Conservation (phyloP, 2,113 vertebrate genomes). For the Camelus bactrianus region DNA sequence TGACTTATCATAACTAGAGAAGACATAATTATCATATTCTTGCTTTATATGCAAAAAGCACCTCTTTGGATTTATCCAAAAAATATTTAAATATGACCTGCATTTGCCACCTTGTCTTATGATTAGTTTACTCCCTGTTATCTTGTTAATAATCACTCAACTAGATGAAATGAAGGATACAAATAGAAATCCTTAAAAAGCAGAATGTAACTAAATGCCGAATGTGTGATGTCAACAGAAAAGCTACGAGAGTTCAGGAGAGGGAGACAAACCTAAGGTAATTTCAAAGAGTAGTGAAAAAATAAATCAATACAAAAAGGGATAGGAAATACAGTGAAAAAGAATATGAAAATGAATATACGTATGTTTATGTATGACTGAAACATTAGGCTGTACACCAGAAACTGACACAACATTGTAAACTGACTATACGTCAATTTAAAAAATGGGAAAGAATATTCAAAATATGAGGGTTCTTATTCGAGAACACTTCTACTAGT, state of each 20-base stretch:
- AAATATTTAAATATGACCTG: neutral
- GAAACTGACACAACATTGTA: too few relatives aligned
- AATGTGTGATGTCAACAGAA: neutral
- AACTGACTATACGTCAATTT: too few relatives aligned
- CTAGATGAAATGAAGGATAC: neutral
- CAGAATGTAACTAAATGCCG: neutral
- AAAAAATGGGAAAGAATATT: neutral
- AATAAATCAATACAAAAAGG: neutral
- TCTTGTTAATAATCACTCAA: slow-evolving; percentile 38
- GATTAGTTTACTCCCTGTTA: neutral
- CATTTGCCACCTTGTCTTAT: neutral
- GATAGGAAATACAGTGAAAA: neutral
- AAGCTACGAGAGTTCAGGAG: neutral
- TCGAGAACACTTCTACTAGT: neutral
- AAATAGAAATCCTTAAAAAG: neutral
- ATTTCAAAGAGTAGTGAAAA: neutral
- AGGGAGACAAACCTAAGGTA: neutral
- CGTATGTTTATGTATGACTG: too few relatives aligned
- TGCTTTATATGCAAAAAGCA: neutral
- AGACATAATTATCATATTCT: neutral
- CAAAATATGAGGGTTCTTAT: neutral
- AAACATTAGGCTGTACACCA: too few relatives aligned
- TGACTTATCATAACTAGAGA: neutral
- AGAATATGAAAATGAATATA: too few relatives aligned
- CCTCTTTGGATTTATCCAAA: slow-evolving; percentile 20